A percentile compares a stretch with the other conserved stretches of the same genome.
These are phyloP conservation scores for Stramonita haemastoma DNA, from an alignment of 2,888 invertebrate genomes.

Conservation along the genomic window DNA sequence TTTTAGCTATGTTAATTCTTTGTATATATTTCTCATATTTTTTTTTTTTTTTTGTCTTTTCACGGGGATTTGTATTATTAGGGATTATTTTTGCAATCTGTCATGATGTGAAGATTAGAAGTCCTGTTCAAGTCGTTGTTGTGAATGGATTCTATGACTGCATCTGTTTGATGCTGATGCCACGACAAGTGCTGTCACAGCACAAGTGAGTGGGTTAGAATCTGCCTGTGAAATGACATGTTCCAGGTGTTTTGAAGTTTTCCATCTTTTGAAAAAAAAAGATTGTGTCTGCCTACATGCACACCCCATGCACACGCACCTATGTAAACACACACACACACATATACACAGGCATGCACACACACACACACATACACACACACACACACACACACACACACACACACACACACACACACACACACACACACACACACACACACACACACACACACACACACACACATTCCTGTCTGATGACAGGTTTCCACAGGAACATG, in stretches of 20 bases:
- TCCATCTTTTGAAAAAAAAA: neutral
- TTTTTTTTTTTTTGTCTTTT: too few species aligned
- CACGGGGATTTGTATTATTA: too few species aligned
- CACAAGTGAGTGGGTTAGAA: neutral
- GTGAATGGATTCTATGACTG: too few species aligned
- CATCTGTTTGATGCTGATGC: neutral
- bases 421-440: neutral
- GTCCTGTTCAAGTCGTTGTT: too few species aligned
- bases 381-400: conserved; percentile 19
- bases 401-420: neutral
- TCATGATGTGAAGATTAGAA: too few species aligned
- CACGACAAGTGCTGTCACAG: neutral
- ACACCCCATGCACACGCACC: conserved; percentile 24
- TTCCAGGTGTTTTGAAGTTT: neutral
- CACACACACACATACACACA: conserved; percentile 27
- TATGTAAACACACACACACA: conserved; percentile 11
- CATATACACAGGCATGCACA: conserved; percentile 22
- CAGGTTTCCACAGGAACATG: neutral
- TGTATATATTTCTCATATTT: too few species aligned
- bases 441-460: conserved; percentile 6
- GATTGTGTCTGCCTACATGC: neutral
- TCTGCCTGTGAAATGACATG: neutral
- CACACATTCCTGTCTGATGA: neutral
- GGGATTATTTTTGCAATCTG: too few species aligned
- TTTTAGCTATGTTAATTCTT: too few species aligned